Conservation (phyloP, 2,888 invertebrate species). For the Rhagium mordax region DNA sequence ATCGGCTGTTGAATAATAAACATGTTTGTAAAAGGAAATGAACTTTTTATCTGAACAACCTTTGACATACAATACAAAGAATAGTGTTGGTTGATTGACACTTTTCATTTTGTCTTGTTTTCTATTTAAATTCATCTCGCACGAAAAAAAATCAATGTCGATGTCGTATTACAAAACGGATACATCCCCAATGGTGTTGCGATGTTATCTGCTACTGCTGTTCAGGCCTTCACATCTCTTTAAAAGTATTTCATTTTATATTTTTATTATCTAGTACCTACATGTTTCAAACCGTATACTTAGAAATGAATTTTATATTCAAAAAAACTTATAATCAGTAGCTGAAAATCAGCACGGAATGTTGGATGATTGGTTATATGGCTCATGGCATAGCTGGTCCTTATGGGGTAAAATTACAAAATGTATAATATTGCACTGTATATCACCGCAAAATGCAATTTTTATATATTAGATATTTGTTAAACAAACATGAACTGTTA, state of each 20-base stretch:
- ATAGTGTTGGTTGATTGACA: conserved; percentile 61
- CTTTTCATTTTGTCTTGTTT: conserved; percentile 63
- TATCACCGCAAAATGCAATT: no score
- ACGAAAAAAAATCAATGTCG: conserved; percentile 59
- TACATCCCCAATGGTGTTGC: conserved; percentile 36
- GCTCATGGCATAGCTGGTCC: no score
- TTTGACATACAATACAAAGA: conserved; percentile 60
- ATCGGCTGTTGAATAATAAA: conserved; percentile 57
- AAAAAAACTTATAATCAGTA: background rate
- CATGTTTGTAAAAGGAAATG: conserved; percentile 67
- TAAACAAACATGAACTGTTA: no score
- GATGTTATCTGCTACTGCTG: conserved; percentile 18
- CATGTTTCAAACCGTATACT: background rate
- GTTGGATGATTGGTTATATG: no score
- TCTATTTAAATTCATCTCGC: conserved; percentile 60
- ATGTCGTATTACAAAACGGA: conserved; percentile 60
- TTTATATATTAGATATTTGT: no score
- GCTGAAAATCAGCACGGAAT: no score
- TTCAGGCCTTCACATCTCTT: background rate
- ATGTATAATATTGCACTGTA: no score
- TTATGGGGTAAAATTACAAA: no score
- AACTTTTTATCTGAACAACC: conserved; percentile 67
- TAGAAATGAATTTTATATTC: background rate
- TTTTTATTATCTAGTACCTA: background rate
- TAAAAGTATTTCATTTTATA: background rate